phyloP scores from a whole-genome alignment of 1,140 invertebrate genomes.

The Brachionus plicatilis region DNA sequence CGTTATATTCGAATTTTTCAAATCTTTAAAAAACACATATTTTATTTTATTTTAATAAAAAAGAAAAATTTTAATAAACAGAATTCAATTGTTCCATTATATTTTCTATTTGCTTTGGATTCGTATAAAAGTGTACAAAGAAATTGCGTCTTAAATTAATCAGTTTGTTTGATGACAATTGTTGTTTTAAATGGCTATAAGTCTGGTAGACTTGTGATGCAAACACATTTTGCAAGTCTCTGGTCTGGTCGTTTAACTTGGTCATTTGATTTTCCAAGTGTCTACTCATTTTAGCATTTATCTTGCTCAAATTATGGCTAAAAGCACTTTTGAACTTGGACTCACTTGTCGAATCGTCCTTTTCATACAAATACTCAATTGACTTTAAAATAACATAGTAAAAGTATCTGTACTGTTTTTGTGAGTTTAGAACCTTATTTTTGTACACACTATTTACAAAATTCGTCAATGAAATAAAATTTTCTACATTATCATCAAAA shows the following conservation, averaged over 20 bases:
- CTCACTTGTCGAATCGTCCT: background rate
- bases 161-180: background rate
- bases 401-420: background rate
- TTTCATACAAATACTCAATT: slow-evolving; percentile 34
- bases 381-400: background rate
- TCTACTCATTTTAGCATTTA: background rate
- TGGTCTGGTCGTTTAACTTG: background rate
- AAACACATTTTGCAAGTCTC: slow-evolving; percentile 22
- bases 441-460: background rate
- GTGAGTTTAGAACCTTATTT: background rate
- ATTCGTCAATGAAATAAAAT: background rate
- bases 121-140: slow-evolving; percentile 35
- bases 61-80: background rate
- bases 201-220: background rate
- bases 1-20: background rate
- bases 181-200: background rate
- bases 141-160: background rate
- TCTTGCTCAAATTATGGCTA: slow-evolving; percentile 12
- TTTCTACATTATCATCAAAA: slow-evolving; percentile 26
- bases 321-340: background rate
- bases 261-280: background rate
- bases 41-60: background rate
- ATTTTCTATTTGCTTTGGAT: slow-evolving; percentile 17
- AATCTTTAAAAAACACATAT: background rate
- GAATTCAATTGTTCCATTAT: slow-evolving; percentile 27